phyloP scores from a whole-genome alignment of 2,797 vertebrate genomes.

The Microchirus variegatus region DNA sequence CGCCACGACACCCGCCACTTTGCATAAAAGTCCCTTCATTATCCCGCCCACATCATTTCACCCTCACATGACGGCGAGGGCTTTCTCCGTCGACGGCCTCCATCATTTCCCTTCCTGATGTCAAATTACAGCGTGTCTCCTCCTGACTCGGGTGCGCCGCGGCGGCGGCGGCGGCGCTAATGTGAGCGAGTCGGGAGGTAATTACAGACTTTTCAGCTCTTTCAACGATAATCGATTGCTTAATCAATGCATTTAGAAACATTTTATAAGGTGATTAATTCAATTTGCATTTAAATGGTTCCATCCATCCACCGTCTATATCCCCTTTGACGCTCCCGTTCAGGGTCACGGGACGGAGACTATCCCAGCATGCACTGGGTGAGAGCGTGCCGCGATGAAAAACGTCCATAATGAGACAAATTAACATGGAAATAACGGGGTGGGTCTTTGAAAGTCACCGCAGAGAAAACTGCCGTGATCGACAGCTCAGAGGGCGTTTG shows the following conservation, averaged over 20 bases:
- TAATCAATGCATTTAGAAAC: constrained; percentile 46
- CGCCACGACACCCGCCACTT: constrained; percentile 44
- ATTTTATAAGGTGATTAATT: constrained; percentile 45
- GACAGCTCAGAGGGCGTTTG: too few species aligned
- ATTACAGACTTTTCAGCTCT: constrained; percentile 39
- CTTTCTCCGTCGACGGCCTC: constrained; percentile 29
- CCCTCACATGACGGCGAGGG: constrained; percentile 28
- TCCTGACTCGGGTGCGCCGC: constrained; percentile 17
- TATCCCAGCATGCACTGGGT: constrained; percentile 37
- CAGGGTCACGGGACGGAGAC: constrained; percentile 6
- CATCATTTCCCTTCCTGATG: constrained; percentile 20
- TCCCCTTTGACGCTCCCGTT: constrained; percentile 3
- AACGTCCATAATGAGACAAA: background rate
- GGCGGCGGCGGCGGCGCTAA: constrained; percentile 7
- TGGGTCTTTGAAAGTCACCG: too few species aligned
- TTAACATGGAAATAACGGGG: constrained; percentile 1
- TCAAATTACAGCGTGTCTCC: constrained; percentile 22
- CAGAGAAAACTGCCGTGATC: too few species aligned
- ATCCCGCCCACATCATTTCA: constrained; percentile 49
- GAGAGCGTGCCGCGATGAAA: background rate
- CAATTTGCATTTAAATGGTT: constrained; percentile 44
- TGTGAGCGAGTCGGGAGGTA: constrained; percentile 28
- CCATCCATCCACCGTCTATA: constrained; percentile 3
- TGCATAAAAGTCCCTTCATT: constrained; percentile 62
- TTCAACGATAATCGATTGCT: constrained; percentile 37